Evolutionary conservation across 2,113 vertebrate species (phyloP), one percentile per base, ranked within the genome.

Genomic region (Ivindomyrus marchei): DNA sequence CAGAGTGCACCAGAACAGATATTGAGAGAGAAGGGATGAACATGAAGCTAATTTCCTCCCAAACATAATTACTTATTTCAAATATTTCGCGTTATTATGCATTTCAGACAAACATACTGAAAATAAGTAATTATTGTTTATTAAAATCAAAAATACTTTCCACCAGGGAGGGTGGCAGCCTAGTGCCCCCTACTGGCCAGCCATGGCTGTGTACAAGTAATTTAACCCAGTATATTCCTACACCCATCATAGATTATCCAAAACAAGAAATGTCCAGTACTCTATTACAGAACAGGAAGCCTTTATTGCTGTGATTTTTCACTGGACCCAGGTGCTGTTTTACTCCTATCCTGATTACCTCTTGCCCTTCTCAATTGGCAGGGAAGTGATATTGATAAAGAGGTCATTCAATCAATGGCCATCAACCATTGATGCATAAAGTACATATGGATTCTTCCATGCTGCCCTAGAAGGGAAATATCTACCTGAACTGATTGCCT

Each of bases 381-480:
- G 49, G 56, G 47, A 46, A 90, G 85, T 89, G 90, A 10, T 92
- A 94, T 92, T 94, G 93, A 94, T 95, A 94, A 93, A 94, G 90
- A 91, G 42, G 91, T 90, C 3, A 2, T 89, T 93, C 90, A 93
- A 94, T 94, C 93, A 94, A 89, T 91, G 90, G 45, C 45, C 85
- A 56, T 83, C 46, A 46, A 42, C 62, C 36, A 1, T 19, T 80
- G 15, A 42, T 80, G 36, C 15, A 80, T 15, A 19, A 42, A 11
- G 36, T 15, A 80, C 62, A 31, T 31, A 70, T 70, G 62, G 62
- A 70, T 70, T 70, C 62, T 39, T 42, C 74, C 36, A 19, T 36
- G 74, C 4, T 80, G 36, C 15, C 39, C 74, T 42, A 17, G 70
- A 77, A 36, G 36, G 74, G 36, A 80, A 80, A 80, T 36, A 15